Base-by-base conservation (phyloP, 2,888 invertebrate species). In the Ceramica pisi region DNA sequence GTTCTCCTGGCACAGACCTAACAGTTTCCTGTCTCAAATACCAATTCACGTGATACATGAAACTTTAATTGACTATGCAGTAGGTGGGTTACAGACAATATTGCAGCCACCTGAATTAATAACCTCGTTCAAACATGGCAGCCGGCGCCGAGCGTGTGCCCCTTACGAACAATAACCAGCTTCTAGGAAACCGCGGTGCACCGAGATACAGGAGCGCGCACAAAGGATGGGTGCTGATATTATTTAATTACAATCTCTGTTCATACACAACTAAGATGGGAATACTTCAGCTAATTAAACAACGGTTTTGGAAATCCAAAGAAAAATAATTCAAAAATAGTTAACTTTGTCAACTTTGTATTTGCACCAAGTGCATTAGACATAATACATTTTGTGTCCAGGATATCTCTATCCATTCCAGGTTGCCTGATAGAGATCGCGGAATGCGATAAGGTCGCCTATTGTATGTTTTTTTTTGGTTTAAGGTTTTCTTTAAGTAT, bases 101-200 rank as follows among this genome's bases (percentile, higher is more conserved):
- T 79, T 59, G 44, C 48, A 35, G 41, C 53, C 56, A 74, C 80
- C 80, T 78, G 78, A 78, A 78, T 78, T 78, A 80, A 78, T 78
- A 75, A 80, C 56, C 57, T 5, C 23, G 51, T 50, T 65, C 16
- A 26, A 75, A 75, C n/a, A 65, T 31, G 19, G 61, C 69, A 75
- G 69, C 69, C 64, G 63, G 74, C 23, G 67, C 62, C 38, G 63
- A 56, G 12, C 14, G 60, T 60, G 67, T 31, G 78, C 51, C 56
- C 26, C 63, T 44, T 38, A 26, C 41, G 48, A 51, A 68, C 76
- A 79, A 73, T 72, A 59, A 50, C 61, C 80, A 61, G 75, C 53
- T 62, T 59, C 38, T 59, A 12, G 44, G 74, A 16, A 55, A 26
- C 41, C 51, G 41, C n/a, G 51, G 57, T 35, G 55, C 60, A n/a